Evolutionary conservation across 2,113 vertebrate species (phyloP).

Genomic region (Corynorhinus townsendii): DNA sequence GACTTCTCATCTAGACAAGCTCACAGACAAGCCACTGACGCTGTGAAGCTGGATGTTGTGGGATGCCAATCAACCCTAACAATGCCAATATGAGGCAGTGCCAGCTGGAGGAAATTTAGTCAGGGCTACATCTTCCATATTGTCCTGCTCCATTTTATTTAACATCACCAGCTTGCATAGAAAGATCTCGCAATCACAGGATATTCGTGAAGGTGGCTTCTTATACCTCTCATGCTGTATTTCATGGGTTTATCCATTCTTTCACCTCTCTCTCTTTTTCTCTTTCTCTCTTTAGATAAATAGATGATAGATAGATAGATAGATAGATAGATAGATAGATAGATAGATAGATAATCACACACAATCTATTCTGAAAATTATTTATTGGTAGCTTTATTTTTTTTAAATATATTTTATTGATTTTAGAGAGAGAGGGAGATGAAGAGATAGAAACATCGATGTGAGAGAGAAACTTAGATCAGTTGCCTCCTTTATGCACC

Average conservation of each 20-base stretch:
- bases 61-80: constrained; percentile 26
- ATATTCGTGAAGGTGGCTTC: constrained; percentile 24
- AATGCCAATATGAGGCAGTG: neutral
- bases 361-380: neutral
- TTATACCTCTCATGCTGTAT: neutral
- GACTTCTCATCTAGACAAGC: constrained; percentile 5
- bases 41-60: neutral
- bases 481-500: no score
- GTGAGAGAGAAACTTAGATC: no score
- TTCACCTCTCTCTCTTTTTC: neutral
- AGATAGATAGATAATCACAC: neutral
- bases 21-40: neutral
- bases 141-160: constrained; percentile 27
- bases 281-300: no score
- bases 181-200: constrained; percentile 2
- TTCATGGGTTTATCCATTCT: neutral
- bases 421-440: no score
- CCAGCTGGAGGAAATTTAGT: constrained; percentile 40
- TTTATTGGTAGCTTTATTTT: neutral
- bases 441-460: no score
- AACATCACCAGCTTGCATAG: neutral
- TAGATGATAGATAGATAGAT: no score
- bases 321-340: no score
- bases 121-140: neutral
- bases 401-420: no score